Conservation (phyloP, 2,888 invertebrate species). For the Amiota minor region DNA sequence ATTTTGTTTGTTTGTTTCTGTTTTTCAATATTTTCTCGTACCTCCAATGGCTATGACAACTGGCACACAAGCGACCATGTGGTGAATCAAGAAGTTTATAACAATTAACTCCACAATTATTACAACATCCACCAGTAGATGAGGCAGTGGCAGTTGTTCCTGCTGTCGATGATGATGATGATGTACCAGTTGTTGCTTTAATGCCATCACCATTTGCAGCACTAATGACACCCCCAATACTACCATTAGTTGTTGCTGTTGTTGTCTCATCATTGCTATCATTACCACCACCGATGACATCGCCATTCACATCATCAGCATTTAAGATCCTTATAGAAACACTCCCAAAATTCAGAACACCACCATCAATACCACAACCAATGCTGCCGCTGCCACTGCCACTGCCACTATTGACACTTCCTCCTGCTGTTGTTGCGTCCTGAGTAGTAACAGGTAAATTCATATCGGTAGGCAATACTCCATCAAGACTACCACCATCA, state of each 20-base stretch:
- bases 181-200: slow-evolving; percentile 35
- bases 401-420: neutral
- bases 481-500: neutral
- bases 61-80: slow-evolving; percentile 86
- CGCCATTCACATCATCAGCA: neutral
- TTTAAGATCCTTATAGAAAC: neutral
- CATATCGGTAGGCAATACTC: neutral
- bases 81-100: slow-evolving; percentile 83
- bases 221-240: slow-evolving; percentile 27
- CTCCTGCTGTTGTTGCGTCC: neutral
- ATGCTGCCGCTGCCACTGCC: slow-evolving; percentile 35
- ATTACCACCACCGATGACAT: slow-evolving; percentile 28
- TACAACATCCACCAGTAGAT: slow-evolving; percentile 68
- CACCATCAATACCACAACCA: slow-evolving; percentile 10
- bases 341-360: neutral
- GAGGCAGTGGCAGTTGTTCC: slow-evolving; percentile 40
- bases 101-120: slow-evolving; percentile 82
- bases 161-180: slow-evolving; percentile 45
- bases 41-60: slow-evolving; percentile 91
- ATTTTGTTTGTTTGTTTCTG: slow-evolving; percentile 17
- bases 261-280: slow-evolving; percentile 25
- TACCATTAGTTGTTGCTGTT: neutral
- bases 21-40: slow-evolving; percentile 70
- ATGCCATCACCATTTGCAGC: slow-evolving; percentile 33
- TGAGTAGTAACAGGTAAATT: neutral